Base-by-base conservation (phyloP, 1,140 invertebrate genomes). In the Tetragnatha versicolor region DNA sequence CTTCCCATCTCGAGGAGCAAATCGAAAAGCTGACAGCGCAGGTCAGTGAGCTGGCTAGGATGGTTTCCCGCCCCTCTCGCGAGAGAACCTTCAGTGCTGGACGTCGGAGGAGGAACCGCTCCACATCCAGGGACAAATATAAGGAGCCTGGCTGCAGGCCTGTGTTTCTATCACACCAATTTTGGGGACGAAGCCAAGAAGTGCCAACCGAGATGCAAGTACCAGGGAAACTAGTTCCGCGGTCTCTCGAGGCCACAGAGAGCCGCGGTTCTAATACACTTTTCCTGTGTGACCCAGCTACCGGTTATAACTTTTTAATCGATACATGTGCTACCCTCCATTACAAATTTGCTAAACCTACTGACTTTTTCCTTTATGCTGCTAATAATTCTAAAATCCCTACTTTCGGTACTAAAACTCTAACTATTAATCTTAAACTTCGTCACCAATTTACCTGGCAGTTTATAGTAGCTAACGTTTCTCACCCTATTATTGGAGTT, bases 401-500 rank as follows among this genome's bases (percentile, higher is more conserved):
- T n/a, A n/a, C n/a, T n/a, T n/a, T n/a, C n/a, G n/a, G n/a, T n/a
- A n/a, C n/a, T 80, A 27, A 6, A 5, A 5, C 45, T 66, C 10
- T 80, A n/a, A 72, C 55, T 1, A 1, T 81, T 1, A 31, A 81
- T 42, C 49, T 81, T 10, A 45, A 45, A 22, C 29, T 81, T 12
- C 3, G 77, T 1, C 35, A 51, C 1, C n/a, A 10, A 17, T 79
- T 80, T 22, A 2, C 22, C 1, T 80, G 49, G 37, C 2, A 1
- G 2, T 80, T 81, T 35, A 9, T 80, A 1, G 6, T 69, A 2
- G 51, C 61, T n/a, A 39, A 80, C 53, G 58, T 80, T 0, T 35
- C n/a, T 4, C 63, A 79, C 47, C 42, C 73, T 2, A 80, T 81
- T 1, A 33, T n/a, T n/a, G n/a, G n/a, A n/a, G n/a, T n/a, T n/a